A percentile compares a stretch with the other conserved stretches of the same genome.
Evolutionary conservation across 2,113 vertebrate genomes (phyloP).

Genomic region (Lagopus muta): DNA sequence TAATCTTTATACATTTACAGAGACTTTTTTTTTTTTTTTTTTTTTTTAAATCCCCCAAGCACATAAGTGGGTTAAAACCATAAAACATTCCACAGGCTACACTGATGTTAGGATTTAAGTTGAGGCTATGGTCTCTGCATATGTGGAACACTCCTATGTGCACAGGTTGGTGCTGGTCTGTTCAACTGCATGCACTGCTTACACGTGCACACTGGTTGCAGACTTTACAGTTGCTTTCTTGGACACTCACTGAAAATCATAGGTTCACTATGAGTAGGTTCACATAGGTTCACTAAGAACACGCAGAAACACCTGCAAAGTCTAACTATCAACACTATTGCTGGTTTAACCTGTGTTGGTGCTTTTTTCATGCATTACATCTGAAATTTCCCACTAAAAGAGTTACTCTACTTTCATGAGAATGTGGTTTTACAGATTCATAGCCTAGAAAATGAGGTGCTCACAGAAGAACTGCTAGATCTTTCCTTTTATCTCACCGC

Average conservation of each 20-base stretch:
- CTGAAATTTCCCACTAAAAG: neutral
- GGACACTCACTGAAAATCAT: neutral
- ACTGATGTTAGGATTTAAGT: neutral
- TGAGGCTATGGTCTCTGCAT: neutral
- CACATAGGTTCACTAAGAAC: neutral
- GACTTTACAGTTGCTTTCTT: fast-evolving
- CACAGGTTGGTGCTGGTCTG: fast-evolving
- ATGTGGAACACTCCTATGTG: fast-evolving
- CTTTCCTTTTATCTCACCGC: neutral
- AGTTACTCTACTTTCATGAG: neutral
- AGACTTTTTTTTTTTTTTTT: neutral
- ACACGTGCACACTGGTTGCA: neutral
- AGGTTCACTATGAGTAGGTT: neutral
- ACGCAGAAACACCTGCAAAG: fast-evolving
- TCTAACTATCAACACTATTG: fast-evolving
- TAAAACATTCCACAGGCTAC: neutral
- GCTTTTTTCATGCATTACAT: neutral
- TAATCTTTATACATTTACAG: conserved; percentile 52
- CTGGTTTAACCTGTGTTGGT: neutral
- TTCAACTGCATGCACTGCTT: neutral
- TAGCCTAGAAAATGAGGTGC: neutral
- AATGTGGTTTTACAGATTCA: neutral
- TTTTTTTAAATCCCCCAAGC: neutral
- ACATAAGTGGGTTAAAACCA: neutral
- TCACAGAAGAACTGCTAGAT: neutral